phyloP scores from a whole-genome alignment of 2,113 vertebrate genomes.

The Ovis canadensis region DNA sequence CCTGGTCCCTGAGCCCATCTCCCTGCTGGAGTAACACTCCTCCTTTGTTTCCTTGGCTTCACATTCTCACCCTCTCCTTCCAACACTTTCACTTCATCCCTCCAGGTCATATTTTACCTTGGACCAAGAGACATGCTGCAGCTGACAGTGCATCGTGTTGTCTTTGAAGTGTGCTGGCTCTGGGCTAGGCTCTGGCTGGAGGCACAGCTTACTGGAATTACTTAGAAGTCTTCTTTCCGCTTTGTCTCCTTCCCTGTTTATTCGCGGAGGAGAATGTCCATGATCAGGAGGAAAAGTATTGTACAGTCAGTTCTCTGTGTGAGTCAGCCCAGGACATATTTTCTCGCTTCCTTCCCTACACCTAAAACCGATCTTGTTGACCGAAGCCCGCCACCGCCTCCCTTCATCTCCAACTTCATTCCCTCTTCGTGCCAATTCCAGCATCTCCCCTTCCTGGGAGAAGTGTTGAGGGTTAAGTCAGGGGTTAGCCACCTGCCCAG shows the following conservation, averaged over 20 bases:
- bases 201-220: slow-evolving; percentile 51
- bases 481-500: background rate
- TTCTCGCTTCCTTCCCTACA: background rate
- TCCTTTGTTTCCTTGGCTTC: slow-evolving; percentile 39
- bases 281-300: background rate
- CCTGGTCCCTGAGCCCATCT: background rate
- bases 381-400: background rate
- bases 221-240: slow-evolving; percentile 12
- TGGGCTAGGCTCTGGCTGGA: background rate
- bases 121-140: background rate
- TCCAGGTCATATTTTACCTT: slow-evolving; percentile 32
- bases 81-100: slow-evolving; percentile 6
- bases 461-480: background rate
- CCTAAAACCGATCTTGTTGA: background rate
- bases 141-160: background rate
- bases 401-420: background rate
- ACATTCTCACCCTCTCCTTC: slow-evolving; percentile 22
- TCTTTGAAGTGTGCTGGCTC: slow-evolving; percentile 57
- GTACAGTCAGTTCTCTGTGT: background rate
- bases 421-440: background rate
- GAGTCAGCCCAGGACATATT: background rate
- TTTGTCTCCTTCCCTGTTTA: slow-evolving; percentile 49
- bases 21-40: background rate
- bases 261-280: background rate
- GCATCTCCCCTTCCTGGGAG: background rate